Conservation (phyloP, 2,797 vertebrate genomes). For the Lemur catta region DNA sequence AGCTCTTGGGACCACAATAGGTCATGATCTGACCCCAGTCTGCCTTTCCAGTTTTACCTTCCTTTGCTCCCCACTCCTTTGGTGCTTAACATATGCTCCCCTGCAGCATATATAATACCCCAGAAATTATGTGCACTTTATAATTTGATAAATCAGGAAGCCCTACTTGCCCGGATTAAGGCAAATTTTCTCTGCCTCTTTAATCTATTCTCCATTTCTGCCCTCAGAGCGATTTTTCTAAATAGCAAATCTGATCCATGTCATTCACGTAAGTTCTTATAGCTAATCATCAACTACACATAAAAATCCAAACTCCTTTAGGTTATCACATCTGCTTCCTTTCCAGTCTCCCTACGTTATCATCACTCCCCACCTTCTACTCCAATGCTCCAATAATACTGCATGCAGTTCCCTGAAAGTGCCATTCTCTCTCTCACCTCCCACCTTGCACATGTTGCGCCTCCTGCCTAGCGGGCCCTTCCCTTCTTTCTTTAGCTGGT, state of each 20-base stretch:
- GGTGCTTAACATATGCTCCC: neutral
- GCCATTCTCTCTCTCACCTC: neutral
- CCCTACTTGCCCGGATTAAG: neutral
- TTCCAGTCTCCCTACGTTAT: neutral
- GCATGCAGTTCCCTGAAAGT: neutral
- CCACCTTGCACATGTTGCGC: neutral
- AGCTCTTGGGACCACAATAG: neutral
- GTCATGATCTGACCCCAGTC: neutral
- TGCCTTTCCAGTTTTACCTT: neutral
- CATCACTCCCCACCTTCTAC: neutral
- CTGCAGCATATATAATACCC: neutral
- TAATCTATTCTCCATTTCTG: neutral
- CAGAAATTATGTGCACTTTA: neutral
- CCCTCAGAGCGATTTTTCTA: neutral
- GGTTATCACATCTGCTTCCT: neutral
- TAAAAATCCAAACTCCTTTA: slow-evolving; percentile 17
- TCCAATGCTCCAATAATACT: neutral
- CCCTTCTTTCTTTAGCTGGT: slow-evolving; percentile 2
- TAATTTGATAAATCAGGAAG: neutral
- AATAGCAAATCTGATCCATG: neutral
- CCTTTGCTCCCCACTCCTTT: neutral
- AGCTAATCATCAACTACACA: neutral
- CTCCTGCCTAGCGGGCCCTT: neutral
- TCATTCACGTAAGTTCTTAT: slow-evolving; percentile 12
- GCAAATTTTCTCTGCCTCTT: neutral